Percentiles rank a stretch among this genome's conserved stretches.
These are phyloP conservation scores for Troides aeacus DNA, from an alignment of 2,888 invertebrate genomes.

Conservation along the genomic window DNA sequence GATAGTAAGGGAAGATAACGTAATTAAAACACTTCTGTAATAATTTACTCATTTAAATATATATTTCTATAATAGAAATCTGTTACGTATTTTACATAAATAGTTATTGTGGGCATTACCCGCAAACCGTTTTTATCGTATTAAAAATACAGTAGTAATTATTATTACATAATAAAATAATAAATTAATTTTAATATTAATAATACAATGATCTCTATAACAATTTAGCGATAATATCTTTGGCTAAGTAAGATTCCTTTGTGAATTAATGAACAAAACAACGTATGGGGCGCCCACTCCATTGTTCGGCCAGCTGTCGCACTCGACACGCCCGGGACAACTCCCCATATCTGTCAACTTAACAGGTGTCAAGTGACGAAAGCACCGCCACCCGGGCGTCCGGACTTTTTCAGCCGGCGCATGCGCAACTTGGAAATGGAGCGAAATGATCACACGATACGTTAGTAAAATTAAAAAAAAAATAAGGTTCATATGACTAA, in stretches of 20 bases:
- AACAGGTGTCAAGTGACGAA: conserved; percentile 24
- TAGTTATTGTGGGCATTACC: conserved; percentile 39
- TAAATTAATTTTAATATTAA: conserved; percentile 48
- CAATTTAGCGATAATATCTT: conserved; percentile 59
- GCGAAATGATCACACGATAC: conserved; percentile 14
- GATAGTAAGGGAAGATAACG: neutral
- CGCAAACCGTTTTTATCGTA: conserved; percentile 40
- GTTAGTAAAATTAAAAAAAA: conserved; percentile 34
- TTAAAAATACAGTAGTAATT: conserved; percentile 49
- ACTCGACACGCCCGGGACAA: neutral
- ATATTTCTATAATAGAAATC: conserved; percentile 71
- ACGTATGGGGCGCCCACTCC: conserved; percentile 19
- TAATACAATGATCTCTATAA: conserved; percentile 48
- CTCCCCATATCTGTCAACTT: conserved; percentile 12
- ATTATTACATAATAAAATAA: conserved; percentile 40
- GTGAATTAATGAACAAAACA: conserved; percentile 35
- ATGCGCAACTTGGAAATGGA: conserved; percentile 3
- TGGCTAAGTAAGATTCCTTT: conserved; percentile 64
- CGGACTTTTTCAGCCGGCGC: neutral
- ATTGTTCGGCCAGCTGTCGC: neutral
- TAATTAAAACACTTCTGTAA: conserved; percentile 49
- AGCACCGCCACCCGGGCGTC: conserved; percentile 1
- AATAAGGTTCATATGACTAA: conserved; percentile 33
- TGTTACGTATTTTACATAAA: conserved; percentile 67
- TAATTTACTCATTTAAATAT: conserved; percentile 72